Evolutionary conservation across 2,113 vertebrate species (phyloP).

Genomic region (Oreocharis arfaki): DNA sequence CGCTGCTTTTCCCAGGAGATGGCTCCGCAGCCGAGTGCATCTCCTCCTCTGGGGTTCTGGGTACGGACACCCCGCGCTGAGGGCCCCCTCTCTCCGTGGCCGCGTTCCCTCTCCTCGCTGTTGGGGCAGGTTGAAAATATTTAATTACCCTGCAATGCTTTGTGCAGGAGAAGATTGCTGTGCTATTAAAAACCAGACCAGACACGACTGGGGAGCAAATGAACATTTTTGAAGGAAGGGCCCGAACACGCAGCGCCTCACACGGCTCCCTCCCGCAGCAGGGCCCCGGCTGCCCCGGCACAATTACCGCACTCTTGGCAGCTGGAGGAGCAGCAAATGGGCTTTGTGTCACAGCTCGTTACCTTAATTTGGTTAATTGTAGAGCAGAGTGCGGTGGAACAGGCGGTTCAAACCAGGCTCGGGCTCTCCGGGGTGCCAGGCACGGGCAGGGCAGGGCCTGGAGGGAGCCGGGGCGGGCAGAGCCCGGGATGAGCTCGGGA

Average conservation of each 20-base stretch:
- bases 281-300: neutral
- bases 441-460: neutral
- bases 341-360: constrained; percentile 56
- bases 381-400: constrained; percentile 6
- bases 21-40: neutral
- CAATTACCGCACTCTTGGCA: constrained; percentile 17
- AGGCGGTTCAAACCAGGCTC: constrained; percentile 15
- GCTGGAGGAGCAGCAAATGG: neutral
- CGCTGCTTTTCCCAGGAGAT: neutral
- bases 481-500: neutral
- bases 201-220: neutral
- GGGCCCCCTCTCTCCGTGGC: neutral
- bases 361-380: constrained; percentile 64
- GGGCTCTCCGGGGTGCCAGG: neutral
- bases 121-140: neutral
- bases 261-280: neutral
- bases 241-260: neutral
- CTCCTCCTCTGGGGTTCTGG: neutral
- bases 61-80: neutral
- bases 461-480: neutral
- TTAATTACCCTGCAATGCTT: neutral
- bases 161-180: neutral
- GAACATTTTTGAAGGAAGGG: neutral
- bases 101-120: neutral
- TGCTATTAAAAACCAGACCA: neutral